Percentiles rank a stretch among this genome's conserved stretches.
Evolutionary conservation across 1,140 invertebrate genomes (phyloP).

Genomic region (Meloidogyne exigua): DNA sequence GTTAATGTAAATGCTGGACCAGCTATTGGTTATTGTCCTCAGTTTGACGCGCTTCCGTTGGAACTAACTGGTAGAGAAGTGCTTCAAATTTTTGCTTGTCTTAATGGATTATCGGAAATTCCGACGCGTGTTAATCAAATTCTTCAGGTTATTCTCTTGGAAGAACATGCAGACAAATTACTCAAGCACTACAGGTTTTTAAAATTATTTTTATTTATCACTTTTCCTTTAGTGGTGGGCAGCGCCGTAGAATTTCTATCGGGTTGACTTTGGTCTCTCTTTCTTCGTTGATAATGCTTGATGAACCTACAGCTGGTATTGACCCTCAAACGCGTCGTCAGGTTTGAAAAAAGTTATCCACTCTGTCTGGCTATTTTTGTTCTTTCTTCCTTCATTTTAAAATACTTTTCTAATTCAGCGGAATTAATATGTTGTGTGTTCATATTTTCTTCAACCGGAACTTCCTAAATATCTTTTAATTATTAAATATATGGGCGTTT

Average conservation of each 20-base stretch:
- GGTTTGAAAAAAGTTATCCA: too few relatives aligned
- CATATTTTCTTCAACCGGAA: too few relatives aligned
- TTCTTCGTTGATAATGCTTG: slow-evolving; percentile 45
- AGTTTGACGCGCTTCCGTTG: slow-evolving; percentile 49
- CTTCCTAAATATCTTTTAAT: too few relatives aligned
- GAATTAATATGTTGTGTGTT: too few relatives aligned
- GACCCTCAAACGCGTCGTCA: slow-evolving; percentile 68
- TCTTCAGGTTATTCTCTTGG: slow-evolving; percentile 35
- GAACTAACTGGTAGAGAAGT: slow-evolving; percentile 47
- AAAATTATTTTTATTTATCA: background rate
- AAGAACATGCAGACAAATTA: slow-evolving; percentile 37
- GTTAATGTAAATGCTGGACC: slow-evolving; percentile 43
- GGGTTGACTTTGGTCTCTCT: slow-evolving; percentile 46
- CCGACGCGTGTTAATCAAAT: slow-evolving; percentile 37
- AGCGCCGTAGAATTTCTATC: slow-evolving; percentile 49
- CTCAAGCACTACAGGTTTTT: slow-evolving; percentile 36
- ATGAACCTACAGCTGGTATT: slow-evolving; percentile 63
- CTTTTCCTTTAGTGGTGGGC: slow-evolving; percentile 66
- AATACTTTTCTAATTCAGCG: too few relatives aligned
- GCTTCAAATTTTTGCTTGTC: slow-evolving; percentile 33
- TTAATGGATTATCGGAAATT: slow-evolving; percentile 47
- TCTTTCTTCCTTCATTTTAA: too few relatives aligned
- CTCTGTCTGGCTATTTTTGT: too few relatives aligned
- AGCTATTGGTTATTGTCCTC: slow-evolving; percentile 51
- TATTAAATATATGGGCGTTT: too few relatives aligned